Evolutionary conservation across 2,113 vertebrate genomes (phyloP).

Genomic region (Falco punctatus): DNA sequence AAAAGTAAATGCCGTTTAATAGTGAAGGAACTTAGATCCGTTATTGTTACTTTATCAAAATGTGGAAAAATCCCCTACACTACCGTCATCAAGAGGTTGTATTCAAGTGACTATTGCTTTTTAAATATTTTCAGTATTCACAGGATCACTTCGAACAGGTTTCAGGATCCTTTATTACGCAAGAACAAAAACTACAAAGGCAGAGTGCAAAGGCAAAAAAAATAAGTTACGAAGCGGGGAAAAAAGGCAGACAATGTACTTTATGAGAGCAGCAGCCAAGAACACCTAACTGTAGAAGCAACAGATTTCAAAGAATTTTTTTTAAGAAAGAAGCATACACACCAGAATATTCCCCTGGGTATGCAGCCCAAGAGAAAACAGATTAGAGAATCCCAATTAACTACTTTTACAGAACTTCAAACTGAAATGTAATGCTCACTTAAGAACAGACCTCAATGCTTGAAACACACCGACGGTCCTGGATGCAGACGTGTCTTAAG

Average conservation of each 20-base stretch:
- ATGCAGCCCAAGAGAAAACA: slow-evolving; percentile 88
- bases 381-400: slow-evolving; percentile 85
- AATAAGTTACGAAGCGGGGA: slow-evolving; percentile 36
- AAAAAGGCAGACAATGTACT: slow-evolving; percentile 66
- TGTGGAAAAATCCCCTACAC: not conserved
- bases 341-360: slow-evolving; percentile 95
- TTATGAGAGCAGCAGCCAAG: slow-evolving; percentile 73
- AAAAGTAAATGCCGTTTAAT: not conserved
- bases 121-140: not conserved
- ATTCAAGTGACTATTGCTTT: not conserved
- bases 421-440: slow-evolving; percentile 29
- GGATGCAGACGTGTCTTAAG: not conserved
- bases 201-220: slow-evolving; percentile 33
- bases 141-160: not conserved
- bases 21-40: not conserved
- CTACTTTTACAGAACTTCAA: slow-evolving; percentile 50
- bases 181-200: slow-evolving; percentile 55
- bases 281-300: slow-evolving; percentile 63
- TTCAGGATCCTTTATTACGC: not conserved
- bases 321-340: slow-evolving; percentile 82
- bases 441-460: slow-evolving; percentile 31
- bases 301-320: slow-evolving; percentile 30
- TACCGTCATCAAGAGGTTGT: not conserved
- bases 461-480: not conserved
- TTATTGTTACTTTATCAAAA: not conserved